These are phyloP conservation scores for Aramus guarauna DNA, from an alignment of 2,113 vertebrate species.

Conservation along the genomic window DNA sequence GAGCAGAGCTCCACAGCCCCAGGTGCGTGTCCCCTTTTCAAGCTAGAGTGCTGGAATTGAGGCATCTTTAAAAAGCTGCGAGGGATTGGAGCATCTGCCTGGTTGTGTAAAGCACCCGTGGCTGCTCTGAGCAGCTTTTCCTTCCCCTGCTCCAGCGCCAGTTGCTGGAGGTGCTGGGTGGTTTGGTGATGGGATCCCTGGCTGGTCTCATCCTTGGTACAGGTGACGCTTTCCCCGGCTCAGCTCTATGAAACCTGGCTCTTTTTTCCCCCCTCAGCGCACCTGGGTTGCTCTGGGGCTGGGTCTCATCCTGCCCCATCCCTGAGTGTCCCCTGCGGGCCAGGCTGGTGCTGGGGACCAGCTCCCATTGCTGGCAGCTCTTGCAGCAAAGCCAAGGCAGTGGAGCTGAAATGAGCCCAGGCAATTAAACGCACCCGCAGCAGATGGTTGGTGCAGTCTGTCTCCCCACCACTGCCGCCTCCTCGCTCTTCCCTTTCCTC, in stretches of 20 bases:
- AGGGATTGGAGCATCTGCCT: not conserved
- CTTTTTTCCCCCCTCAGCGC: fast-evolving
- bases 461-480: not conserved
- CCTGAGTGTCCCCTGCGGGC: fast-evolving
- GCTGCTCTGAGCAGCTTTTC: not conserved
- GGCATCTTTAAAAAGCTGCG: not conserved
- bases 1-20: not conserved
- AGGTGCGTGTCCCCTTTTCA: not conserved
- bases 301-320: not conserved
- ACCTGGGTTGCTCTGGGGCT: fast-evolving
- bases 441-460: slow-evolving; percentile 36
- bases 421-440: not conserved
- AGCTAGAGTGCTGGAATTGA: fast-evolving
- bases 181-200: not conserved
- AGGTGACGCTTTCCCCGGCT: not conserved
- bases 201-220: not conserved
- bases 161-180: not conserved
- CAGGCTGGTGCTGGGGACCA: not conserved
- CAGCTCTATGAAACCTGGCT: not conserved
- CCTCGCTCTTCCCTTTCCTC: not conserved
- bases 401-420: not conserved
- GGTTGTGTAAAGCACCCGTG: not conserved
- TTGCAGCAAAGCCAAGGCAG: not conserved
- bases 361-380: not conserved
- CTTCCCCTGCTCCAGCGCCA: not conserved